Percentiles rank a stretch among this genome's conserved stretches.
Conservation (phyloP, 2,888 invertebrate species). For the Andrena haemorrhoa region DNA sequence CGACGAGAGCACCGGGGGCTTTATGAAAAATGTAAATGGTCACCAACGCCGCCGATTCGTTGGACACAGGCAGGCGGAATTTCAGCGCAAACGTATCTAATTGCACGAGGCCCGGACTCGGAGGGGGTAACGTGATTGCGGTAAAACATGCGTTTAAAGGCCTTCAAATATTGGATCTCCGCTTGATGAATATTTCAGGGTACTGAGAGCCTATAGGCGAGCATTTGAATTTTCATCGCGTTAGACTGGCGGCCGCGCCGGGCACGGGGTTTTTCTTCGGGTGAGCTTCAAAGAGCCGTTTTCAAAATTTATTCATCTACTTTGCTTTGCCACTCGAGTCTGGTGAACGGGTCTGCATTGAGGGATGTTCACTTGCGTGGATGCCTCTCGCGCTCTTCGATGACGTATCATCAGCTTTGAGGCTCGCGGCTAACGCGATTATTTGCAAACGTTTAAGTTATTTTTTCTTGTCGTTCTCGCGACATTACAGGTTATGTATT, state of each 20-base stretch:
- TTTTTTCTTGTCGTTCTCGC: too few species aligned
- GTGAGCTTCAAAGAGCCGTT: background rate
- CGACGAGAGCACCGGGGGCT: background rate
- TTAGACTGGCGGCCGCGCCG: background rate
- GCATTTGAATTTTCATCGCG: constrained; percentile 19
- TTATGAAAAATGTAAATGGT: constrained; percentile 46
- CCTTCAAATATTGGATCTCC: constrained; percentile 39
- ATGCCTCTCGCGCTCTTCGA: background rate
- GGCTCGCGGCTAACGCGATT: background rate
- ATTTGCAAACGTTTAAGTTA: background rate
- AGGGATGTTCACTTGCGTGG: background rate
- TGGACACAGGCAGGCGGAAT: constrained; percentile 28
- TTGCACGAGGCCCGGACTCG: constrained; percentile 22
- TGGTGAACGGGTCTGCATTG: background rate
- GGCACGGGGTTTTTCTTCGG: background rate
- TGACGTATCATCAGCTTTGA: background rate
- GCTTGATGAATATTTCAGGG: constrained; percentile 37
- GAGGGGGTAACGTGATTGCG: constrained; percentile 34
- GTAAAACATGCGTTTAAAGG: constrained; percentile 48
- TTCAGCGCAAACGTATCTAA: constrained; percentile 47
- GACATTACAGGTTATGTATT: too few species aligned
- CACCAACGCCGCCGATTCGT: constrained; percentile 11
- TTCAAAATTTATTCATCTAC: background rate
- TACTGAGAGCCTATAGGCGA: background rate
- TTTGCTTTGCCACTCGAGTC: background rate